Base-by-base conservation (phyloP, 2,888 invertebrate species). In the Mamestra brassicae region DNA sequence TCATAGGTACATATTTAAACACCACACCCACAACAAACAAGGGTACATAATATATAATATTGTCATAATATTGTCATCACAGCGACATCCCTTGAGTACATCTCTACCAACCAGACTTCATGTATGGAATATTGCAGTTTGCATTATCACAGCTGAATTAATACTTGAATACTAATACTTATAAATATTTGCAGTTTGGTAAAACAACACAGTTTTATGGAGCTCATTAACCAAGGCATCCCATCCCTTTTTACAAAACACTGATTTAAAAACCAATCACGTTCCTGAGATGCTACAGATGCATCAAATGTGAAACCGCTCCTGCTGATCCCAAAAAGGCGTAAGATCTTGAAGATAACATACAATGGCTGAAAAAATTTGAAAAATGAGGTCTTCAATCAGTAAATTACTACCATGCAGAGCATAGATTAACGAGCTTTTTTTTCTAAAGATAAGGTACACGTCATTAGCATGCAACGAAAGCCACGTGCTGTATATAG, bases 371-470 rank as follows among this genome's bases (percentile, higher is more conserved):
- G 45, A 85, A 77, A 76, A 77, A 71, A 63, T 45, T 50, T 66
- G 62, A 54, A 71, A 73, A 68, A 67, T 68, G 47, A 74, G 71
- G 60, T 65, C 57, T 71, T 64, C 42, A 71, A 78, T 73, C 69
- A 63, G 57, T 36, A 77, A 72, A 83, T 75, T 63, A 58, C 66
- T 76, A 55, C 84, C 76, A 78, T 72, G 72, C 34, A 42, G 60
- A 64, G 67, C 71, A 73, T 77, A 72, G 78, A 83, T 85, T 78
- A 81, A 85, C 84, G 58, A 86, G 78, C 75, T 84, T 72, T 80
- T 82, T 82, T 74, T 76, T 71, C 55, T 67, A 42, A 47, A 55
- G 75, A 76, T 70, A 80, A 77, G 55, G 61, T 73, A 74, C 75
- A 58, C 47, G 74, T 55, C 63, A 74, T 85, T 85, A 77, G 61